A percentile compares a stretch with the other conserved stretches of the same genome.
Conservation (phyloP, 2,888 invertebrate genomes). For the Heliconius aoede region DNA sequence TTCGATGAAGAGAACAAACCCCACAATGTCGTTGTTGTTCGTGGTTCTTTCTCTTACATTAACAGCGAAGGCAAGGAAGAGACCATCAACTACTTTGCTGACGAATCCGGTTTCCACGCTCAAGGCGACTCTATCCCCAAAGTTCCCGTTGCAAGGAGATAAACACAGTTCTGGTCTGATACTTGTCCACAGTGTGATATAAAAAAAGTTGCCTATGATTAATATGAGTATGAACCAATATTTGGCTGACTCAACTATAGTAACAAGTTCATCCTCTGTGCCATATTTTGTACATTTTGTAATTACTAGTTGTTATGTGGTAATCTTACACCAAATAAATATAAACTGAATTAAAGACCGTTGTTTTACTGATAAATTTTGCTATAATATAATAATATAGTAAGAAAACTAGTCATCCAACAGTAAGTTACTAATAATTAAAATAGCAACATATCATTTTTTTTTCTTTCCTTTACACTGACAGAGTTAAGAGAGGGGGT, state of each 20-base stretch:
- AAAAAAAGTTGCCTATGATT: neutral
- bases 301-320: slow-evolving; percentile 7
- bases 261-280: neutral
- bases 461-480: too few relatives aligned
- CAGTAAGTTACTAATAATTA: too few relatives aligned
- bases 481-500: too few relatives aligned
- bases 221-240: neutral
- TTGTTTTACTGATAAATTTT: neutral
- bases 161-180: neutral
- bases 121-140: slow-evolving; percentile 85
- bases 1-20: slow-evolving; percentile 84
- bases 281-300: slow-evolving; percentile 19
- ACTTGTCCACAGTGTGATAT: neutral
- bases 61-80: slow-evolving; percentile 82
- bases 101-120: slow-evolving; percentile 86
- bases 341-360: slow-evolving; percentile 5
- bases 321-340: slow-evolving; percentile 16
- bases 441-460: too few relatives aligned
- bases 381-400: too few relatives aligned
- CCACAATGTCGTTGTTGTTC: slow-evolving; percentile 80
- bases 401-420: too few relatives aligned
- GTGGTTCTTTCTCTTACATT: slow-evolving; percentile 84
- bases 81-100: slow-evolving; percentile 81
- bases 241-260: neutral
- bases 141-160: slow-evolving; percentile 35